These are phyloP conservation scores for Arremon aurantiirostris DNA, from an alignment of 2,797 vertebrate genomes.

Conservation along the genomic window DNA sequence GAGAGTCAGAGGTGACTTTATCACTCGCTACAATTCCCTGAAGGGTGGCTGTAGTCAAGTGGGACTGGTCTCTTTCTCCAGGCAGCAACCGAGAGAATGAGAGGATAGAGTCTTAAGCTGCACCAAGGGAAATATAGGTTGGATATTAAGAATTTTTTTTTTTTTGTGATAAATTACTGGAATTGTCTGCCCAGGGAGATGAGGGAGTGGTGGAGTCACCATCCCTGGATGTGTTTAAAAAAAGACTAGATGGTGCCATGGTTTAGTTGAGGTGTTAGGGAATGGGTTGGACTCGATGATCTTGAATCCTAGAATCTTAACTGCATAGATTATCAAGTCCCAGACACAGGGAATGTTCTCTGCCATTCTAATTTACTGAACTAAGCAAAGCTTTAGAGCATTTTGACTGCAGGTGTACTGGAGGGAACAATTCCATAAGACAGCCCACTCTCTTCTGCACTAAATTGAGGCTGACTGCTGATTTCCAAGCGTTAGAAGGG, in stretches of 20 bases:
- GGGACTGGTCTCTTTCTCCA: not conserved
- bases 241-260: not conserved
- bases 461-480: not conserved
- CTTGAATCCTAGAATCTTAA: not conserved
- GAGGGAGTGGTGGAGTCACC: not conserved
- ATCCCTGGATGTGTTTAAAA: too few relatives aligned
- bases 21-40: not conserved
- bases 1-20: too few relatives aligned
- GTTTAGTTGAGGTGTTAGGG: not conserved
- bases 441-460: not conserved
- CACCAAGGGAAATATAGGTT: not conserved
- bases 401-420: not conserved
- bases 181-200: accelerated
- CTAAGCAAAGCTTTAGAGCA: not conserved
- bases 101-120: not conserved
- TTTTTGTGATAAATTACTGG: not conserved
- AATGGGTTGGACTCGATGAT: accelerated
- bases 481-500: not conserved
- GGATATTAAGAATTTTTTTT: not conserved
- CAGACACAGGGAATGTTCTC: not conserved
- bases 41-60: accelerated
- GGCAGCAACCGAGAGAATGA: not conserved
- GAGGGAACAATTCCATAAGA: not conserved
- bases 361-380: not conserved
- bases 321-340: too few relatives aligned